Evolutionary conservation across 2,113 vertebrate genomes (phyloP).

Genomic region (Psettodes erumei): DNA sequence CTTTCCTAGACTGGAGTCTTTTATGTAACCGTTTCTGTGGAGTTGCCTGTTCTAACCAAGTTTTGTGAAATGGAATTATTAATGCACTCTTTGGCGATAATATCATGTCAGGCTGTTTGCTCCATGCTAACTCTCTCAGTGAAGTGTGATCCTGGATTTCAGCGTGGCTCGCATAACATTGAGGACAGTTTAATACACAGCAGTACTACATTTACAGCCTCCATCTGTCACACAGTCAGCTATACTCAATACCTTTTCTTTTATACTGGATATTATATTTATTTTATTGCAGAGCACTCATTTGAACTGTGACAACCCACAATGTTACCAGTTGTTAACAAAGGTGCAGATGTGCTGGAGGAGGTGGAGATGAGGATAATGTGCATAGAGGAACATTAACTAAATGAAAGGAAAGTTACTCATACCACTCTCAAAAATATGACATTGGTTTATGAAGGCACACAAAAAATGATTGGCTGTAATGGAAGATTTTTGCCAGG

Average conservation of each 20-base stretch:
- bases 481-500: too few species aligned
- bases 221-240: slow-evolving; percentile 11
- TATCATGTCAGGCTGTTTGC: background rate
- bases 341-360: too few species aligned
- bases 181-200: slow-evolving; percentile 26
- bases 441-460: too few species aligned
- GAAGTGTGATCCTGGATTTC: background rate
- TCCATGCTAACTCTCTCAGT: background rate
- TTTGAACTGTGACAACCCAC: background rate
- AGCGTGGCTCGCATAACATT: background rate
- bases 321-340: background rate
- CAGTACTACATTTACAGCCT: slow-evolving; percentile 9
- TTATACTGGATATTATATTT: slow-evolving; percentile 1
- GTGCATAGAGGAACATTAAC: too few species aligned
- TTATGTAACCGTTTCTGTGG: slow-evolving; percentile 1
- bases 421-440: too few species aligned
- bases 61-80: slow-evolving; percentile 9
- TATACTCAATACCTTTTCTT: background rate
- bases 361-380: too few species aligned
- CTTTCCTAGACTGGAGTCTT: background rate
- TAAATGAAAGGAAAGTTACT: too few species aligned
- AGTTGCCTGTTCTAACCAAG: slow-evolving; percentile 3
- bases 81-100: background rate
- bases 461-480: too few species aligned
- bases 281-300: background rate